A percentile compares a stretch with the other conserved stretches of the same genome.
phyloP scores from a whole-genome alignment of 2,797 vertebrate genomes.

The Bufotes viridis region DNA sequence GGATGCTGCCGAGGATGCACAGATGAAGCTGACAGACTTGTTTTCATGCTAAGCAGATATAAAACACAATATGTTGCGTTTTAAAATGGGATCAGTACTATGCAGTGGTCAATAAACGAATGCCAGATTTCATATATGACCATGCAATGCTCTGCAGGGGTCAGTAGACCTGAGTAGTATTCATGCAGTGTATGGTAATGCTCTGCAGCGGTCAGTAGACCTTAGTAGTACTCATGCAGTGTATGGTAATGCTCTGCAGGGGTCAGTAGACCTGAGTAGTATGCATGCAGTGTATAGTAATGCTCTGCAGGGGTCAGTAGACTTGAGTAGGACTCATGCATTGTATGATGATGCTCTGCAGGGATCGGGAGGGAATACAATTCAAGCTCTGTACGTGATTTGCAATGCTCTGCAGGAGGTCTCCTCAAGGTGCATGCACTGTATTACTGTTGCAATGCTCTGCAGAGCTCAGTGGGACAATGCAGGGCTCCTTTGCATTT shows the following conservation, averaged over 20 bases:
- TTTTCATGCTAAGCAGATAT: not conserved
- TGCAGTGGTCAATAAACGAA: not conserved
- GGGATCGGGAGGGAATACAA: not conserved
- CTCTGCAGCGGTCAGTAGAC: too few relatives aligned
- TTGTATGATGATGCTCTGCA: not conserved
- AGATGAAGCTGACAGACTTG: not conserved
- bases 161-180: not conserved
- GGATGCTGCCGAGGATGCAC: not conserved
- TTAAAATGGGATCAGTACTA: not conserved
- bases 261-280: not conserved
- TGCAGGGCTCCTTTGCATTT: constrained; percentile 3
- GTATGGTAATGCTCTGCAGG: not conserved
- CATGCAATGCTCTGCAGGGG: constrained; percentile 1
- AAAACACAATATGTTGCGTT: not conserved
- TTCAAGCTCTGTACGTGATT: not conserved
- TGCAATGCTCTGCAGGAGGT: constrained; percentile 12
- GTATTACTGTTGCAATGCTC: not conserved
- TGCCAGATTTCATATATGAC: not conserved
- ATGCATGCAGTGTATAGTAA: too few relatives aligned
- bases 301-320: not conserved
- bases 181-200: not conserved
- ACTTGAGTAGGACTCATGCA: not conserved
- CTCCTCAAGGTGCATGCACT: not conserved
- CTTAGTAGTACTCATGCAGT: not conserved
- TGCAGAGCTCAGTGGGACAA: not conserved